These are phyloP conservation scores for Platyscapa corneri DNA, from an alignment of 1,140 invertebrate genomes.

Conservation along the genomic window DNA sequence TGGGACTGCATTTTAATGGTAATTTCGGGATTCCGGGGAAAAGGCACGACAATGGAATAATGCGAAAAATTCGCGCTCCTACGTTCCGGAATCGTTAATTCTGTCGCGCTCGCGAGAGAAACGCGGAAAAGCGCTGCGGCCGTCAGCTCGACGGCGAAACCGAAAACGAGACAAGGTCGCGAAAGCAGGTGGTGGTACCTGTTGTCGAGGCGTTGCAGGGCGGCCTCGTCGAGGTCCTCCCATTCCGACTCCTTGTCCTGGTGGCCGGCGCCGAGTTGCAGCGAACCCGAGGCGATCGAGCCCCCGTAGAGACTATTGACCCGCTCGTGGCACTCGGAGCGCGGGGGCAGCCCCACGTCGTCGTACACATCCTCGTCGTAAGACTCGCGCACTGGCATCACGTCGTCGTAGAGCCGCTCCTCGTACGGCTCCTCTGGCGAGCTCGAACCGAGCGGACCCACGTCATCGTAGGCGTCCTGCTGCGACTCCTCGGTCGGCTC, in stretches of 20 bases:
- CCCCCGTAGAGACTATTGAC: slow-evolving; percentile 70
- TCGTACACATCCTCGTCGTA: slow-evolving; percentile 48
- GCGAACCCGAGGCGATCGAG: slow-evolving; percentile 47
- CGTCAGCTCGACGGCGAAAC: too few relatives aligned
- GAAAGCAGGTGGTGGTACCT: not conserved
- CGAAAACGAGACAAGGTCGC: too few relatives aligned
- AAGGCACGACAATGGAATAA: too few relatives aligned
- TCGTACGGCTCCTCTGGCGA: slow-evolving; percentile 31
- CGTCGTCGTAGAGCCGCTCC: slow-evolving; percentile 69
- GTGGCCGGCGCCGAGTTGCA: not conserved
- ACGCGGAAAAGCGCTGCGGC: too few relatives aligned
- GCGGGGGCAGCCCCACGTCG: slow-evolving; percentile 32
- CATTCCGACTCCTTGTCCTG: slow-evolving; percentile 66
- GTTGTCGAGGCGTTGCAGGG: slow-evolving; percentile 1
- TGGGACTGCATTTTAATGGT: too few relatives aligned
- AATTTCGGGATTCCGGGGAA: too few relatives aligned
- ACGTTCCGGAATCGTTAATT: too few relatives aligned
- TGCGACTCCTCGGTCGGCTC: not conserved
- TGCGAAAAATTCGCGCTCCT: too few relatives aligned
- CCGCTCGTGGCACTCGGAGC: slow-evolving; percentile 64
- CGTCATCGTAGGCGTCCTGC: slow-evolving; percentile 66
- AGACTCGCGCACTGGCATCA: slow-evolving; percentile 43
- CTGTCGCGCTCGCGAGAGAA: too few relatives aligned
- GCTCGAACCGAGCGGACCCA: slow-evolving; percentile 50
- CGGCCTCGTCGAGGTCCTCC: slow-evolving; percentile 65